These are phyloP conservation scores for Pyrgus malvae DNA, from an alignment of 2,888 invertebrate species.

Conservation along the genomic window DNA sequence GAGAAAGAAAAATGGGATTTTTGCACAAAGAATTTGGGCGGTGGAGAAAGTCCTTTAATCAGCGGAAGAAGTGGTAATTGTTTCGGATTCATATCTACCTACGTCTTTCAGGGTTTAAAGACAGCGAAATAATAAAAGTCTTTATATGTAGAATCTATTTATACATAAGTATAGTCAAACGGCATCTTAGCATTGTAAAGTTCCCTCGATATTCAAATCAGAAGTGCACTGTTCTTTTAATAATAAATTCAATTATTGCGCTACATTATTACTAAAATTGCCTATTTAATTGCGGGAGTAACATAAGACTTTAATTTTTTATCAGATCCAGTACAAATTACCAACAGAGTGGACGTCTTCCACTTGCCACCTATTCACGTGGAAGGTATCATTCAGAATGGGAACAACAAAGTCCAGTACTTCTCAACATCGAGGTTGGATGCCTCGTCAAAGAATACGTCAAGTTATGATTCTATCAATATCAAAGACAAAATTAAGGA, in stretches of 20 bases:
- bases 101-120: too few species aligned
- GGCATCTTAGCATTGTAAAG: too few species aligned
- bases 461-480: slow-evolving; percentile 44
- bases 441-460: neutral
- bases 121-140: too few species aligned
- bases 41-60: slow-evolving; percentile 59
- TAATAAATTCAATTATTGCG: too few species aligned
- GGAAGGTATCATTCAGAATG: slow-evolving; percentile 43
- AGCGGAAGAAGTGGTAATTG: slow-evolving; percentile 50
- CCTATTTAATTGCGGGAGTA: too few species aligned
- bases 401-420: slow-evolving; percentile 21
- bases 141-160: too few species aligned
- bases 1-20: slow-evolving; percentile 52
- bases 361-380: slow-evolving; percentile 61
- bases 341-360: slow-evolving; percentile 2
- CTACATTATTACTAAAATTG: too few species aligned
- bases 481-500: slow-evolving; percentile 63
- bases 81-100: too few species aligned
- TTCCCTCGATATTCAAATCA: too few species aligned
- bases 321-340: slow-evolving; percentile 10
- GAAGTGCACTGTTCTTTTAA: too few species aligned
- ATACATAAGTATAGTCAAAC: too few species aligned
- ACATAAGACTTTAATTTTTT: too few species aligned
- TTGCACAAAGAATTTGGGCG: slow-evolving; percentile 49
- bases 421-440: slow-evolving; percentile 3